Conservation (phyloP, 2,113 vertebrate genomes). For the Sphaerodactylus townsendi region DNA sequence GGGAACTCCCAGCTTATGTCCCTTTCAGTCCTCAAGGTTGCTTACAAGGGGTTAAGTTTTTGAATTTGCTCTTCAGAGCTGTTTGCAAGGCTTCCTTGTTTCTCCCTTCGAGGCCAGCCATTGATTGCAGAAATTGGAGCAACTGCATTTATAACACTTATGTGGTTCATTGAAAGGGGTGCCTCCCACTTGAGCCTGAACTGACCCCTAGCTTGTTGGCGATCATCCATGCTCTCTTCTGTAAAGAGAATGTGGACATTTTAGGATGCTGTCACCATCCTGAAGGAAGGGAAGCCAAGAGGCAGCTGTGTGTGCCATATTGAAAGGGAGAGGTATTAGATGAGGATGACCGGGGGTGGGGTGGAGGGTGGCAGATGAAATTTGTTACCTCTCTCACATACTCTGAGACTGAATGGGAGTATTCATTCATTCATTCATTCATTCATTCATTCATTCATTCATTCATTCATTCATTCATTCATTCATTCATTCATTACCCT, state of each 20-base stretch:
- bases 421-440: too few relatives aligned
- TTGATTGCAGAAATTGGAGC: not conserved
- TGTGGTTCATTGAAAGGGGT: not conserved
- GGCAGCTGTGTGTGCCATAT: not conserved
- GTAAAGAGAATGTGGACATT: too few relatives aligned
- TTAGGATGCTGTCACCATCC: not conserved
- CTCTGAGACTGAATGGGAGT: not conserved
- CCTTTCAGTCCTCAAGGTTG: not conserved
- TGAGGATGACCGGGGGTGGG: not conserved
- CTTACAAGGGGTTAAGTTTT: too few relatives aligned
- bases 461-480: too few relatives aligned
- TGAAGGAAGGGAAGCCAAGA: not conserved
- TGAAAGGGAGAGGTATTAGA: not conserved
- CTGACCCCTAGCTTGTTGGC: not conserved
- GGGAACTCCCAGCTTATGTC: too few relatives aligned
- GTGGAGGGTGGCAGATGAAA: not conserved
- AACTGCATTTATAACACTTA: not conserved
- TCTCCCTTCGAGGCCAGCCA: not conserved
- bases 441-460: too few relatives aligned
- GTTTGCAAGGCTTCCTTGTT: too few relatives aligned
- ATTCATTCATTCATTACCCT: too few relatives aligned
- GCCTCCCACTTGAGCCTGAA: not conserved
- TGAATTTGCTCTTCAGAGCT: not conserved
- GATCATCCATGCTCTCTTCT: not conserved
- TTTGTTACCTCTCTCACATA: not conserved